Conservation (phyloP, 2,888 invertebrate genomes). For the Agrenia bidenticulata region DNA sequence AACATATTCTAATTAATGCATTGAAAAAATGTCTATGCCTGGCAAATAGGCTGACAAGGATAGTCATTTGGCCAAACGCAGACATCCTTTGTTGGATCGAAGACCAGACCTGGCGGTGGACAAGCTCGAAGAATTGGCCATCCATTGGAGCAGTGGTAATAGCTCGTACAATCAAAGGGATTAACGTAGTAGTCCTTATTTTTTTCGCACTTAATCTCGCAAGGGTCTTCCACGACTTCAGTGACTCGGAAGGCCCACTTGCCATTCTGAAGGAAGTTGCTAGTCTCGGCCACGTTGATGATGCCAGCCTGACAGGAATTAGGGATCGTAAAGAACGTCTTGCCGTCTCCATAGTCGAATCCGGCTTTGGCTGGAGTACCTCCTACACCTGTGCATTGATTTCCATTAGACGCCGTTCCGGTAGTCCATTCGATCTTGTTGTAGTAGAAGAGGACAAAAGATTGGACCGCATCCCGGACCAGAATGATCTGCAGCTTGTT, state of each 20-base stretch:
- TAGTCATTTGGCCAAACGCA: too few species aligned
- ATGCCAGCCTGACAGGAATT: conserved; percentile 20
- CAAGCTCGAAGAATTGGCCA: too few species aligned
- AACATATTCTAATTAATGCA: too few species aligned
- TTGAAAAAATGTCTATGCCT: too few species aligned
- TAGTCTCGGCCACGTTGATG: background rate
- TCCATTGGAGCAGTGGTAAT: too few species aligned
- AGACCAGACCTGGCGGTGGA: too few species aligned
- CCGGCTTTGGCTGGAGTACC: conserved; percentile 42
- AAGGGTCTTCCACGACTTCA: background rate
- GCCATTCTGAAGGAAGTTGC: background rate
- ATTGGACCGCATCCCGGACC: conserved; percentile 30
- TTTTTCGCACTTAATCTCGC: too few species aligned
- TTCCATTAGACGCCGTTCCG: conserved; percentile 28
- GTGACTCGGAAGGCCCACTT: conserved; percentile 5
- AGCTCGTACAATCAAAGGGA: too few species aligned
- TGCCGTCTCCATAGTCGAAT: conserved; percentile 38
- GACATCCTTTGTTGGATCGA: too few species aligned
- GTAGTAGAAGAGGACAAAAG: conserved; percentile 42
- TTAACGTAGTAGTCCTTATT: too few species aligned
- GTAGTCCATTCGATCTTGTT: conserved; percentile 38
- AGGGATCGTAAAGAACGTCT: conserved; percentile 28
- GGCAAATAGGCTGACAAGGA: too few species aligned
- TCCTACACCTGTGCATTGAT: conserved; percentile 30
- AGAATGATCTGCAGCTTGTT: conserved; percentile 40